Evolutionary conservation across 64 coral and sea anemone genomes (phyloP).

Genomic region (Stylophora pistillata): DNA sequence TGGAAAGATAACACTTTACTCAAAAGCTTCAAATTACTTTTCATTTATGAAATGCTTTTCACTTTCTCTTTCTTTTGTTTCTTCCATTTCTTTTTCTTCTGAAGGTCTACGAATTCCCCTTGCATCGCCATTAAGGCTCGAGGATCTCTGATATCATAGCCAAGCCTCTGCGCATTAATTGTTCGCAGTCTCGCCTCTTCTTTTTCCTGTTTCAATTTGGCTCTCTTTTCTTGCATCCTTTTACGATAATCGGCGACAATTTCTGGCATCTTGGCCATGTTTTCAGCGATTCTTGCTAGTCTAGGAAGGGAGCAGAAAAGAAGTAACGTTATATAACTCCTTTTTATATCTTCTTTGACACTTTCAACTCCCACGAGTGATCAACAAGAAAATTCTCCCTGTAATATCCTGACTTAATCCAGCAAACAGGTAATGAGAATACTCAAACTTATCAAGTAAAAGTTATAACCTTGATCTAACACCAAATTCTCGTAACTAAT

Average conservation of each 20-base stretch:
- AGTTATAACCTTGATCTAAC: too few relatives aligned
- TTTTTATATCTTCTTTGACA: background rate
- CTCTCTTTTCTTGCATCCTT: constrained; percentile 83
- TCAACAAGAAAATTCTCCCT: too few relatives aligned
- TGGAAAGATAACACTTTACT: too few relatives aligned
- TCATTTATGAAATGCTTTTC: background rate
- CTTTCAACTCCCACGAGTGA: too few relatives aligned
- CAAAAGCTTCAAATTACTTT: too few relatives aligned
- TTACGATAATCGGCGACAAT: constrained; percentile 88
- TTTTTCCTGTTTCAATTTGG: constrained; percentile 74
- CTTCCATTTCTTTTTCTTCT: constrained; percentile 59
- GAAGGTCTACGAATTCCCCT: constrained; percentile 39
- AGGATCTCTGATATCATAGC: constrained; percentile 86
- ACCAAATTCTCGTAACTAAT: too few relatives aligned
- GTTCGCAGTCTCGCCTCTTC: constrained; percentile 65
- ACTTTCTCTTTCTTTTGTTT: background rate
- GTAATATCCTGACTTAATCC: too few relatives aligned
- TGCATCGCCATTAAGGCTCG: constrained; percentile 61
- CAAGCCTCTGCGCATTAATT: constrained; percentile 78
- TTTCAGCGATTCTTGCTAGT: constrained; percentile 82
- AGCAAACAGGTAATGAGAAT: too few relatives aligned
- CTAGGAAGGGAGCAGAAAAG: constrained; percentile 35
- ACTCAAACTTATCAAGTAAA: too few relatives aligned
- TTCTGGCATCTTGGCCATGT: constrained; percentile 96
- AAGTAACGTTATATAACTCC: background rate